Percentiles rank a stretch among this genome's conserved stretches.
These are phyloP conservation scores for Pseudochirops cupreus DNA, from an alignment of 2,797 vertebrate genomes.

Conservation along the genomic window DNA sequence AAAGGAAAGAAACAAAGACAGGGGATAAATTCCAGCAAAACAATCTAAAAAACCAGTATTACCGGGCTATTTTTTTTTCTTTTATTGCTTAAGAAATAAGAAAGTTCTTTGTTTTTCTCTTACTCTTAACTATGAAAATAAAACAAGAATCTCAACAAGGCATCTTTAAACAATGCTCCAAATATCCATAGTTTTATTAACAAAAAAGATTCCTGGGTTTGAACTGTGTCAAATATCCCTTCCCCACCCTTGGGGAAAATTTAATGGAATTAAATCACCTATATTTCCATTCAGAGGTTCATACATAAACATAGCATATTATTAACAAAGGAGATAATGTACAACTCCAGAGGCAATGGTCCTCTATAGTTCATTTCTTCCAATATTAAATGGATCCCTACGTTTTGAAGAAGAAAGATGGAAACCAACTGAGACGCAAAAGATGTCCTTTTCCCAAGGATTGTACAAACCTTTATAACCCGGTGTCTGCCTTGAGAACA, in stretches of 20 bases:
- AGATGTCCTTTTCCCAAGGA: constrained; percentile 46
- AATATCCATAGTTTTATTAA: constrained; percentile 45
- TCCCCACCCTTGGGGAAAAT: constrained; percentile 60
- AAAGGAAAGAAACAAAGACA: constrained; percentile 35
- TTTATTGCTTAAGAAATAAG: constrained; percentile 47
- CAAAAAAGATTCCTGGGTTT: constrained; percentile 56
- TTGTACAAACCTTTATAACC: neutral
- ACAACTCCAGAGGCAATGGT: constrained; percentile 50
- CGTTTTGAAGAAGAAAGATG: constrained; percentile 45
- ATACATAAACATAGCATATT: constrained; percentile 68
- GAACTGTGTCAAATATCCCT: constrained; percentile 38
- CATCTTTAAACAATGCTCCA: constrained; percentile 59
- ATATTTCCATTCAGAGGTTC: constrained; percentile 67
- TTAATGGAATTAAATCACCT: constrained; percentile 69
- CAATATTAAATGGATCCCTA: constrained; percentile 37
- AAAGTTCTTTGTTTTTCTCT: constrained; percentile 59
- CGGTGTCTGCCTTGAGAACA: neutral
- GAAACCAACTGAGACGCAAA: constrained; percentile 33
- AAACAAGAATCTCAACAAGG: constrained; percentile 56
- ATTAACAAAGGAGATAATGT: neutral
- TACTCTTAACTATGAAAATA: constrained; percentile 28
- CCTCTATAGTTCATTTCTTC: constrained; percentile 64
- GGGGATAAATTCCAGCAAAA: constrained; percentile 27
- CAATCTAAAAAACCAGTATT: neutral
- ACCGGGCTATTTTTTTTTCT: neutral